Evolutionary conservation across 2,888 invertebrate genomes (phyloP).

Genomic region (Acronicta leporina): DNA sequence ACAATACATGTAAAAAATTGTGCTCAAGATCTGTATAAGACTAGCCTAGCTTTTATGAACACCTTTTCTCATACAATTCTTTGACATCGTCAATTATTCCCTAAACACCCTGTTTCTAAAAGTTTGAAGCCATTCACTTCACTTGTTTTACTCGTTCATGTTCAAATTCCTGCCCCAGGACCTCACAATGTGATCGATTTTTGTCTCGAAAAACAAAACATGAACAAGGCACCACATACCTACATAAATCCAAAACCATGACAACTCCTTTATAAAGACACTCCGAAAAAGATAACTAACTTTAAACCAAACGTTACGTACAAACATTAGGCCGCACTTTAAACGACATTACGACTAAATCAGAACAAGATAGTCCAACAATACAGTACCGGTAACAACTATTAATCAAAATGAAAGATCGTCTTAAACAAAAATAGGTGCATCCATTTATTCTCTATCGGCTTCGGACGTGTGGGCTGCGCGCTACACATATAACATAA

Average conservation of each 20-base stretch:
- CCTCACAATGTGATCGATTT: background rate
- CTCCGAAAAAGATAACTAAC: slow-evolving; percentile 3
- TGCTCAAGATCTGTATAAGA: no score
- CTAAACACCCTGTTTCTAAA: no score
- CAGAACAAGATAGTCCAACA: slow-evolving; percentile 76
- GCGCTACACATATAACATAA: slow-evolving; percentile 45
- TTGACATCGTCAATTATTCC: no score
- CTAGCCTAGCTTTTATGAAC: no score
- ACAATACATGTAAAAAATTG: no score
- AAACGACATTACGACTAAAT: slow-evolving; percentile 83
- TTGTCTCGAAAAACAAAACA: background rate
- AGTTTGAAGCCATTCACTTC: no score
- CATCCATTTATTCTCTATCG: slow-evolving; percentile 79
- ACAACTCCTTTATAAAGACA: slow-evolving; percentile 30
- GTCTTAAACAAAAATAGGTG: slow-evolving; percentile 79
- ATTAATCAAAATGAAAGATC: slow-evolving; percentile 86
- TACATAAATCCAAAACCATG: slow-evolving; percentile 27
- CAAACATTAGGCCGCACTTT: slow-evolving; percentile 63
- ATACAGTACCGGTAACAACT: slow-evolving; percentile 65
- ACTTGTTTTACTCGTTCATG: no score
- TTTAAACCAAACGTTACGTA: slow-evolving; percentile 17
- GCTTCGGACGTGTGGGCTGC: slow-evolving; percentile 63
- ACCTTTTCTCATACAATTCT: no score
- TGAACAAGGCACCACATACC: slow-evolving; percentile 5
- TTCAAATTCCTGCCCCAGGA: no score